Evolutionary conservation across 2,888 invertebrate genomes (phyloP).

Genomic region (Hirtodrosophila histrioides): DNA sequence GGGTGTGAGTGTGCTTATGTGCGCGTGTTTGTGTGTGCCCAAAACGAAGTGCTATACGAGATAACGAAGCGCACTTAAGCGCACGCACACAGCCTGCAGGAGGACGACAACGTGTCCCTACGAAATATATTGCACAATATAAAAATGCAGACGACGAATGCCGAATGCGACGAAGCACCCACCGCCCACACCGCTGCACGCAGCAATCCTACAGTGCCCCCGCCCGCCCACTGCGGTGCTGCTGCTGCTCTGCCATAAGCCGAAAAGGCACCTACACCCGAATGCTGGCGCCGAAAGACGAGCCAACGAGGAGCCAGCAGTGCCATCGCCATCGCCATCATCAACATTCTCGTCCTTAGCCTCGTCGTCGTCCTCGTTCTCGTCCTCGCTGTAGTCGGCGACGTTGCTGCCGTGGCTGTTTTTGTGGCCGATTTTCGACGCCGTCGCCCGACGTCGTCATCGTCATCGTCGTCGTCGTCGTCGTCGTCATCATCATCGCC

Average conservation of each 20-base stretch:
- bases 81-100: conserved; percentile 51
- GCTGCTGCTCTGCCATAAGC: conserved; percentile 45
- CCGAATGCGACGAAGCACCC: conserved; percentile 64
- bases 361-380: conserved; percentile 17
- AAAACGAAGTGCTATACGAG: conserved; percentile 77
- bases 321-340: conserved; percentile 34
- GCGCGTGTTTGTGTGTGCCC: conserved; percentile 60
- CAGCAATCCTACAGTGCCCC: background rate
- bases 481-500: conserved; percentile 61
- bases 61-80: conserved; percentile 82
- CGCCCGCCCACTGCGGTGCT: conserved; percentile 11
- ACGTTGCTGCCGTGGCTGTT: conserved; percentile 51
- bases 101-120: conserved; percentile 64
- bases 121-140: conserved; percentile 77
- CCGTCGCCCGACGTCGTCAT: conserved; percentile 33
- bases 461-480: conserved; percentile 15
- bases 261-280: conserved; percentile 70
- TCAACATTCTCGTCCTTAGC: conserved; percentile 33
- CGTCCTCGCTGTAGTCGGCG: conserved; percentile 14
- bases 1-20: conserved; percentile 19
- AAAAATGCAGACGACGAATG: conserved; percentile 75
- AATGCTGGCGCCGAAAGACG: conserved; percentile 62
- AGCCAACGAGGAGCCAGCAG: conserved; percentile 73
- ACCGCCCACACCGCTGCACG: no score
- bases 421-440: conserved; percentile 81